Evolutionary conservation across 2,888 invertebrate genomes (phyloP).

Genomic region (Phragmatobia fuliginosa): DNA sequence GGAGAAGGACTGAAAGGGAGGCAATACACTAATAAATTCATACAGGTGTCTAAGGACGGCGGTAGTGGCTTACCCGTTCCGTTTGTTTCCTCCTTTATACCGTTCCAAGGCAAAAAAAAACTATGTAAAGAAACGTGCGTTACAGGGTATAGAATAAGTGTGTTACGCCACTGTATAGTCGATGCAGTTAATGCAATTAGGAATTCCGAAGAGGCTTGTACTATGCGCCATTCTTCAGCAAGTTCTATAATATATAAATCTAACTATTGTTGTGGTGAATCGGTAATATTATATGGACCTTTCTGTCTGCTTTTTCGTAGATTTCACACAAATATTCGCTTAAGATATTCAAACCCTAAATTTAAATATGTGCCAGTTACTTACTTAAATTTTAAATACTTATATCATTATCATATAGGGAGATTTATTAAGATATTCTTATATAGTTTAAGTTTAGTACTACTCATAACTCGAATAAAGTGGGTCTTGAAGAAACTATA

Average conservation of each 20-base stretch:
- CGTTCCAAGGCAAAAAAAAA: too few species aligned
- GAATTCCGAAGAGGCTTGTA: neutral
- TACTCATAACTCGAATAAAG: constrained; percentile 9
- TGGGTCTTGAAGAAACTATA: constrained; percentile 17
- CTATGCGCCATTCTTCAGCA: neutral
- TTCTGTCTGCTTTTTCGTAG: neutral
- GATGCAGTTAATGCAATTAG: neutral
- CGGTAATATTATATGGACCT: neutral
- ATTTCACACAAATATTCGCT: neutral
- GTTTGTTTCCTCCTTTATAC: too few species aligned
- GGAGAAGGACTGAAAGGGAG: too few species aligned
- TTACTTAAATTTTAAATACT: too few species aligned
- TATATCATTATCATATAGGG: too few species aligned
- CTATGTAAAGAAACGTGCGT: neutral
- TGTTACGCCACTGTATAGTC: neutral
- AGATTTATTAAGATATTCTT: neutral
- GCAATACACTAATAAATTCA: too few species aligned
- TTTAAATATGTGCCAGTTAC: too few species aligned
- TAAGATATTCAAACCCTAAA: neutral
- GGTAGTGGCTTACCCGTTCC: too few species aligned
- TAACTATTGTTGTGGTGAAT: neutral
- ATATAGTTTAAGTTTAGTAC: constrained; percentile 21
- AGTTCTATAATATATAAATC: neutral
- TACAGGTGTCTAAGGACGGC: too few species aligned
- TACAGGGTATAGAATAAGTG: neutral